Base-by-base conservation (phyloP, 2,113 vertebrate species). In the Sorex fumeus region DNA sequence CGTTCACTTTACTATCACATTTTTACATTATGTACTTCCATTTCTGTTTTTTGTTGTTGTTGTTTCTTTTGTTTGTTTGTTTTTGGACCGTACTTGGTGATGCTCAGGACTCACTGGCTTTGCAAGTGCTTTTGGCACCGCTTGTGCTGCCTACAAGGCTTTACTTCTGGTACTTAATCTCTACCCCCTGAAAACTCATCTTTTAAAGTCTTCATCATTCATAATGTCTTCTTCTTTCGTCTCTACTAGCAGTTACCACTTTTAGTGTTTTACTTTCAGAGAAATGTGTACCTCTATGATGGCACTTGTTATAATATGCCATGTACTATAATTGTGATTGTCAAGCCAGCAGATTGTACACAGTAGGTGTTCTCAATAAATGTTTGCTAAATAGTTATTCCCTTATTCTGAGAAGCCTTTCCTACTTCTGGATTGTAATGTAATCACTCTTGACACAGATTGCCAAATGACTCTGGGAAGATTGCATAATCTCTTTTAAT, bases 381-480 rank as follows among this genome's bases (percentile, higher is more conserved):
- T 57, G 32, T 93, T 93, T 91, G 83, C 69, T 87, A 88, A 87
- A 50, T 93, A 74, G 90, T 94, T 76, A 88, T 93, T 88, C 25
- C 25, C 43, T 86, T 90, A 89, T 85, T 79, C 25, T 89, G 45
- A 90, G 70, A 74, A 81, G 15, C 30, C 19, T 95, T 93, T 92
- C 6, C 28, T 91, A 36, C 85, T 79, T 16, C n/a, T 43, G 83
- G 40, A 43, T 77, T 91, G 25, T 92, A 93, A 90, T 91, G 25
- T 92, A 94, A 91, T 91, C 71, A 85, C 62, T 62, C 15, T 53
- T 88, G 88, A 88, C 69, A 83, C 32, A 90, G 75, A 84, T 96
- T 96, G 84, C 91, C 88, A 92, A 92, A 88, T 96, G 79, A 27
- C 66, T 94, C 15, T 94, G 87, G 83, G 83, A 87, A 90, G 83